Evolutionary conservation across 2,113 vertebrate genomes (phyloP).

Genomic region (Crypturellus undulatus): DNA sequence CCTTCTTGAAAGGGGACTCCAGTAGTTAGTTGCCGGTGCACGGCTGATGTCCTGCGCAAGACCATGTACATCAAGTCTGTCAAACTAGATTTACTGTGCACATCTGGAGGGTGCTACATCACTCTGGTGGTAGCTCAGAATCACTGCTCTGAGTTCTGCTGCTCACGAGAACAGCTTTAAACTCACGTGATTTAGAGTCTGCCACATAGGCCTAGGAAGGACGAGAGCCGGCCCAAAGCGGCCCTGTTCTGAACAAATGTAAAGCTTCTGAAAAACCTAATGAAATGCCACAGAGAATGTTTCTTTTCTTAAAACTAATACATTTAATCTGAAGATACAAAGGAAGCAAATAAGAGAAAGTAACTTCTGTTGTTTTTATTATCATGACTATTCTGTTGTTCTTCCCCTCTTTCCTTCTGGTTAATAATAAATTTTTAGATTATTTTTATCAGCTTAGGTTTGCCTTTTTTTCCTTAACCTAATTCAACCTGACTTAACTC

Average conservation of each 20-base stretch:
- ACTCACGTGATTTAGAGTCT: accelerated
- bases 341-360: neutral
- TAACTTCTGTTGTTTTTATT: neutral
- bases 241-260: neutral
- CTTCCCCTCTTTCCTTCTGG: neutral
- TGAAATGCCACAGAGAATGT: neutral
- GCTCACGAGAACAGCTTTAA: neutral
- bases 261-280: neutral
- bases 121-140: neutral
- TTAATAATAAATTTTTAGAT: neutral
- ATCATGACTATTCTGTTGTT: neutral
- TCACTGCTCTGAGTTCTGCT: neutral
- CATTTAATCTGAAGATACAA: neutral
- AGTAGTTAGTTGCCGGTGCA: neutral
- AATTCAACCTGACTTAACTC: neutral
- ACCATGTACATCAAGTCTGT: accelerated
- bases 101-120: accelerated
- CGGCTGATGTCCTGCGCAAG: neutral
- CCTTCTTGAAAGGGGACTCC: neutral
- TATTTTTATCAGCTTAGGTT: neutral
- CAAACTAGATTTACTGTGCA: neutral
- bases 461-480: neutral
- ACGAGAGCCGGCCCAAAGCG: neutral
- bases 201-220: neutral
- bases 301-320: neutral